Base-by-base conservation (phyloP, 2,888 invertebrate genomes). In the Anoplius nigerrimus region DNA sequence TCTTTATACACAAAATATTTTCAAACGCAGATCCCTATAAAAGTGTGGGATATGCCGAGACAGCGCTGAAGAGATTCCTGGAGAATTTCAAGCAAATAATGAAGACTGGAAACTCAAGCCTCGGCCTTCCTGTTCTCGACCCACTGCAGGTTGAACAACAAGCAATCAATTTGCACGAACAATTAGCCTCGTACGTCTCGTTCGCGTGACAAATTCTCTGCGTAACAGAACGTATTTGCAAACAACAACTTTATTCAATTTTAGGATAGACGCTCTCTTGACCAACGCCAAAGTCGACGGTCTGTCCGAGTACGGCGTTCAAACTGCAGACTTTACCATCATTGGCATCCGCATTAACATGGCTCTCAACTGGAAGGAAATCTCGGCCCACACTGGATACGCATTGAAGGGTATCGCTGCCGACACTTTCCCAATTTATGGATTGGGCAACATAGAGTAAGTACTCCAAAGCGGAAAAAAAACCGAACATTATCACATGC, bases 61-160 rank as follows among this genome's bases (percentile, higher is more conserved):
- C 27, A 8, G n/a, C 13, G n/a, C 18, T 43, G 11, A 22, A 20
- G 56, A 3, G 72, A 66, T n/a, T 69, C 0, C 58, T 87, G 6
- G 80, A 82, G 11, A 61, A 68, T 0, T 65, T 81, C 0, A 80
- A 61, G 53, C 6, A 18, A 0, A 13, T 51, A 0, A 4, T 84
- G 57, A 69, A 16, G 48, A 71, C 54, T 0, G 87, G 85, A 48
- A 65, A 82, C 18, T 8, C 22, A 0, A 55, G 58, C 0, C n/a
- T 77, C 0, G 78, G 78, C 15, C 51, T 87, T 22, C 86, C 87
- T 0, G 46, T 66, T 0, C 34, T 84, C 2, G 87, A 87, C 48
- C 87, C 87, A 2, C 71, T 74, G 15, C 0, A 3, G 0, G 0
- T 2, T 0, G 13, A 72, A 0, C 42, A 64, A 11, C 0, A 72